Evolutionary conservation across 37 sponge, comb jelly and placozoan species (phyloP), one percentile per base, ranked within the genome.

Genomic region (Aplysina aerophoba): DNA sequence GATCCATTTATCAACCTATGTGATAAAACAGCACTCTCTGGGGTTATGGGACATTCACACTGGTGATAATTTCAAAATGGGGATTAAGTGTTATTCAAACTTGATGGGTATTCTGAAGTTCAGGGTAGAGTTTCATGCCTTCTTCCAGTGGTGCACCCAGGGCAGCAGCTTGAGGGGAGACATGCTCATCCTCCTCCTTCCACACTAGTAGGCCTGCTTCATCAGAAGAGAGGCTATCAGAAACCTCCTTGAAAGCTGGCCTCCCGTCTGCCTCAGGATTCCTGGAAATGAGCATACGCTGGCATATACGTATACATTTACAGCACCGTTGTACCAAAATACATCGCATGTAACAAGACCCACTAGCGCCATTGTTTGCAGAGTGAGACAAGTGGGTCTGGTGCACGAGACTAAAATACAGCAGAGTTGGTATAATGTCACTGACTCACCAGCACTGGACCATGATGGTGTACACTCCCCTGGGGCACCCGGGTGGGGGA

Each of bases 401-500:
- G n/a, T n/a, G n/a, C n/a, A n/a, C n/a, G n/a, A n/a, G n/a, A n/a
- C n/a, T n/a, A n/a, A n/a, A n/a, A n/a, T n/a, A n/a, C n/a, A n/a
- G n/a, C n/a, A n/a, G n/a, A n/a, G n/a, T n/a, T n/a, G n/a, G n/a
- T n/a, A n/a, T n/a, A n/a, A n/a, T n/a, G n/a, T n/a, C 50, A 44
- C 50, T 44, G 3, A 44, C 78, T 75, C 54, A 75, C 78, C 78
- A 75, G 37, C 78, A 75, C 11, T 75, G 15, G 22, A 36, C 53
- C 78, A 75, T 75, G 78, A 75, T 75, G 78, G 78, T 15, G 50
- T 75, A 75, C n/a, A 75, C 39, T 31, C 54, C 22, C 78, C 39
- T 75, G 4, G 78, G 78, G 25, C 78, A 75, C 20, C 78, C 78
- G 17, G 78, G 78, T 36, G 78, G 78, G 54, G 78, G 78, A 22